Percentiles rank a stretch among this genome's conserved stretches.
Evolutionary conservation across 1,140 invertebrate species (phyloP).

Genomic region (Drosophila ambigua): DNA sequence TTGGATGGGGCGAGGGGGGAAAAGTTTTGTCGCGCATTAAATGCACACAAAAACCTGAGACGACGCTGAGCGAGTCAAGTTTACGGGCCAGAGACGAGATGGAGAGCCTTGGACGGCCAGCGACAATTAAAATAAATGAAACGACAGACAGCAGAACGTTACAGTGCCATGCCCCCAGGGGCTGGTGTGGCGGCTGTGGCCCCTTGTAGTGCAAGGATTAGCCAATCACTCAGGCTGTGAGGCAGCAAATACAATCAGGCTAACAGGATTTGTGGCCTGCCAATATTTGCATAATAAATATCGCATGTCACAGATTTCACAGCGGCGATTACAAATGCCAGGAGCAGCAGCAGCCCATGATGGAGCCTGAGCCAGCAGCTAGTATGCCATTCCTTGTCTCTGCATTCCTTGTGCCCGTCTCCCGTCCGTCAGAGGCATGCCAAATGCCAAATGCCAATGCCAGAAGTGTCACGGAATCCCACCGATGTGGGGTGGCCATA

Average conservation of each 20-base stretch:
- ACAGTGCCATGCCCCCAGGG: neutral
- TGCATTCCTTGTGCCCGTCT: neutral
- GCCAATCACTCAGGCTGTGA: neutral
- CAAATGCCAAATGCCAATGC: slow-evolving; percentile 21
- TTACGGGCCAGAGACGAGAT: neutral
- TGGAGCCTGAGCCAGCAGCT: too few species aligned
- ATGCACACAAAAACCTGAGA: slow-evolving; percentile 33
- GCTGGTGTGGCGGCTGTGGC: neutral
- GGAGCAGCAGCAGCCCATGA: neutral
- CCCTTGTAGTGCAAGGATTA: slow-evolving; percentile 5
- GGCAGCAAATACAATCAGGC: slow-evolving; percentile 42
- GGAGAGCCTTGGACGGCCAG: neutral
- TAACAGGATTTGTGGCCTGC: slow-evolving; percentile 60
- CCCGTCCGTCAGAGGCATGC: too few species aligned
- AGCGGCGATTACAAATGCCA: slow-evolving; percentile 27
- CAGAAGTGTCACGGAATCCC: slow-evolving; percentile 25
- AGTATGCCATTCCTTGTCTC: slow-evolving; percentile 16
- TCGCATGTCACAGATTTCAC: slow-evolving; percentile 66
- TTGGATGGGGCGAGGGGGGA: slow-evolving; percentile 40
- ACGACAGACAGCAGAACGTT: neutral
- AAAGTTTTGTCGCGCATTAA: slow-evolving; percentile 57
- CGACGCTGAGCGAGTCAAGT: neutral
- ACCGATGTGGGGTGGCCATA: neutral
- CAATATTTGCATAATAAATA: slow-evolving; percentile 81
- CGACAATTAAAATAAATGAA: neutral